These are phyloP conservation scores for Rhodeus uyekii DNA, from an alignment of 2,797 vertebrate genomes.

Conservation along the genomic window DNA sequence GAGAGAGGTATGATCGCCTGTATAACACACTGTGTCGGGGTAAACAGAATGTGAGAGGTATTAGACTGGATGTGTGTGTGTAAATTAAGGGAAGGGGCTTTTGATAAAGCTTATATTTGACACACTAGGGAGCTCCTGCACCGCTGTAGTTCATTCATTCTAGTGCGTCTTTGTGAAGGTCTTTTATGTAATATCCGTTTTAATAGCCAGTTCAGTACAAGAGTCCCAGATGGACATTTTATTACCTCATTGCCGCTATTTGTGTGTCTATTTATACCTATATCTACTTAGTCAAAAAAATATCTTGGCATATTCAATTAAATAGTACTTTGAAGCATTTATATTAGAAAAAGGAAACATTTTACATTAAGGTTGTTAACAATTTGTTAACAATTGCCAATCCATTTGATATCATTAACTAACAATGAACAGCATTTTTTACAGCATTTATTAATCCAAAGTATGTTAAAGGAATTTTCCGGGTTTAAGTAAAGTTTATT, in stretches of 20 bases:
- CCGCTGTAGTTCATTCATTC: constrained; percentile 8
- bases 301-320: neutral
- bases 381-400: neutral
- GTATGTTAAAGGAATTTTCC: neutral
- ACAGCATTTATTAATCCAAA: neutral
- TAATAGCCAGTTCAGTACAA: neutral
- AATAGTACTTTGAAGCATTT: neutral
- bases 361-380: neutral
- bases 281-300: neutral
- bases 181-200: constrained; percentile 20
- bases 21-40: neutral
- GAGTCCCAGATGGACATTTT: neutral
- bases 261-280: neutral
- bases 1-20: constrained; percentile 44
- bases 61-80: neutral
- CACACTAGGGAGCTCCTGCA: neutral
- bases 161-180: neutral
- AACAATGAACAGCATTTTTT: neutral
- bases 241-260: neutral
- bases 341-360: neutral
- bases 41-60: neutral
- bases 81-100: neutral
- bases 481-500: neutral
- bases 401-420: neutral
- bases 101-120: neutral